Evolutionary conservation across 2,113 vertebrate genomes (phyloP).

Genomic region (Hippolais icterina): DNA sequence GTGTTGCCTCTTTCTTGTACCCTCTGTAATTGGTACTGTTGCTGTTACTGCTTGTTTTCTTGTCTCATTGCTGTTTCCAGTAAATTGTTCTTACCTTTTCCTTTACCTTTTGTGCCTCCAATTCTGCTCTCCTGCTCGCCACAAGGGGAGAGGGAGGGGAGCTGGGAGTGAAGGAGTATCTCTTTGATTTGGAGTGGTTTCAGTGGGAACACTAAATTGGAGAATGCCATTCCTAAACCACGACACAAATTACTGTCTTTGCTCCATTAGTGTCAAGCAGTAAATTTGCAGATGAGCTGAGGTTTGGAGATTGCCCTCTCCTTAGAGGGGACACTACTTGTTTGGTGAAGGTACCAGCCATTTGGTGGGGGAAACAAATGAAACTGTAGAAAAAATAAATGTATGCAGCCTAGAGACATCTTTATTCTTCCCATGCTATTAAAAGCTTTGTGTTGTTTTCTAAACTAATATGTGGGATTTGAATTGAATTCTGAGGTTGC

Average conservation of each 20-base stretch:
- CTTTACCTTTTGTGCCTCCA: not conserved
- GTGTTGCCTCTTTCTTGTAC: not conserved
- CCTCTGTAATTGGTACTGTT: not conserved
- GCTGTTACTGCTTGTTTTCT: not conserved
- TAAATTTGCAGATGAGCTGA: conserved; percentile 17
- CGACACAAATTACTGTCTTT: not conserved
- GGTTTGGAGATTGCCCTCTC: not conserved
- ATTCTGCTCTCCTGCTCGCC: fast-evolving
- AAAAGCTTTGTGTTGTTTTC: not conserved
- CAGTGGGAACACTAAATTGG: not conserved
- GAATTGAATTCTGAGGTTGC: not conserved
- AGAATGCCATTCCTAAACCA: not conserved
- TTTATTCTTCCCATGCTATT: not conserved
- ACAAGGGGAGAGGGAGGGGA: too few species aligned
- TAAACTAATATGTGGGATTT: not conserved
- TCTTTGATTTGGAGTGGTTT: not conserved
- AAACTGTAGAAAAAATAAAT: not conserved
- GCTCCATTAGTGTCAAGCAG: conserved; percentile 5
- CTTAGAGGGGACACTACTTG: not conserved
- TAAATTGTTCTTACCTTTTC: not conserved
- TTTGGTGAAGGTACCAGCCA: not conserved
- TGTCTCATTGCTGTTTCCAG: not conserved
- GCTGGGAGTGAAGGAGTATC: not conserved
- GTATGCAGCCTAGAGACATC: fast-evolving
- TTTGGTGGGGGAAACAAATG: not conserved